Evolutionary conservation across 2,888 invertebrate species (phyloP).

Genomic region (Volucella inanis): DNA sequence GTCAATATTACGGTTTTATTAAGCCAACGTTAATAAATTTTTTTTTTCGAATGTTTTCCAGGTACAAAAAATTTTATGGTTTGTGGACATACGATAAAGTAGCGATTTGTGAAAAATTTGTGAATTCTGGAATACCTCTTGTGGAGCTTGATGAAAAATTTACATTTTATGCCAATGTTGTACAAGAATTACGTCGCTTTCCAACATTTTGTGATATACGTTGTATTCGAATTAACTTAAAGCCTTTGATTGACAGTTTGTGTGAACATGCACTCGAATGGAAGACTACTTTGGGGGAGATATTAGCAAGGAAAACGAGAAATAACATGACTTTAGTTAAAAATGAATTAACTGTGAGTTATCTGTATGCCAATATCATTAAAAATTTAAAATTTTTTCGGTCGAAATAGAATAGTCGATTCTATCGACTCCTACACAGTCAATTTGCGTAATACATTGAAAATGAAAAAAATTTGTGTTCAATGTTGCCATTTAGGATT

Average conservation of each 20-base stretch:
- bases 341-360: slow-evolving; percentile 87
- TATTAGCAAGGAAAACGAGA: slow-evolving; percentile 87
- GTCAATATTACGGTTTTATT: neutral
- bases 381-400: neutral
- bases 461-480: too few relatives aligned
- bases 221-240: slow-evolving; percentile 89
- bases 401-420: too few relatives aligned
- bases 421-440: too few relatives aligned
- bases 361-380: neutral
- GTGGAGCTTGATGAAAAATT: slow-evolving; percentile 91
- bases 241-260: slow-evolving; percentile 88
- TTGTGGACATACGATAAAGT: slow-evolving; percentile 91
- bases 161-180: slow-evolving; percentile 90
- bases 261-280: slow-evolving; percentile 91
- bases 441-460: too few relatives aligned
- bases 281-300: slow-evolving; percentile 89
- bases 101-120: slow-evolving; percentile 90
- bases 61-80: slow-evolving; percentile 89
- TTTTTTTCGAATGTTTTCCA: slow-evolving; percentile 76
- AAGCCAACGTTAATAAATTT: neutral
- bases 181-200: slow-evolving; percentile 86
- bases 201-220: slow-evolving; percentile 86
- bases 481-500: too few relatives aligned
- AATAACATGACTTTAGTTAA: slow-evolving; percentile 88
- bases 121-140: slow-evolving; percentile 86